Conservation (phyloP, 2,113 vertebrate species). For the Sylvietta virens region DNA sequence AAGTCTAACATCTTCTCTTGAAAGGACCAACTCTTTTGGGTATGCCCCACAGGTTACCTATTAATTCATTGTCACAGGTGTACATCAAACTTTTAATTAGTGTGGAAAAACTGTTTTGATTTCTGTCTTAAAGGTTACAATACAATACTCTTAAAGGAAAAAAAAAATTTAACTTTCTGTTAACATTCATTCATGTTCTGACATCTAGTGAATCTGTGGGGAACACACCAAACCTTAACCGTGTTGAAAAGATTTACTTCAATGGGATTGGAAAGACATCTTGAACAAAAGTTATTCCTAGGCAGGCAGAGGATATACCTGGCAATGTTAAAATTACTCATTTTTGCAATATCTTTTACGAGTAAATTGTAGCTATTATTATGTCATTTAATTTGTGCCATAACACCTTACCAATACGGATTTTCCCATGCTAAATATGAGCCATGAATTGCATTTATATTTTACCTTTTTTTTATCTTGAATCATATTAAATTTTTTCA, state of each 20-base stretch:
- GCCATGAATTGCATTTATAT: not conserved
- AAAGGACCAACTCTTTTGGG: accelerated
- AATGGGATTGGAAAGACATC: not conserved
- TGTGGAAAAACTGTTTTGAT: not conserved
- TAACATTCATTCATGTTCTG: not conserved
- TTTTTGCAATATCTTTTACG: not conserved
- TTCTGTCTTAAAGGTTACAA: not conserved
- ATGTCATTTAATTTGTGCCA: not conserved
- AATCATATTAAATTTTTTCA: not conserved
- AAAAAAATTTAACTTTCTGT: not conserved
- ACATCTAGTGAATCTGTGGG: not conserved
- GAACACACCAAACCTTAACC: not conserved
- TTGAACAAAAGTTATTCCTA: not conserved
- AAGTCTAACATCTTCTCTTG: not conserved
- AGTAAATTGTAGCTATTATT: not conserved
- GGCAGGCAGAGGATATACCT: not conserved
- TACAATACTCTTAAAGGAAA: not conserved
- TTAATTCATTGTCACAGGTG: not conserved
- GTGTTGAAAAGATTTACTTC: not conserved
- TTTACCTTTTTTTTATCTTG: not conserved
- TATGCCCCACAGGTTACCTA: not conserved
- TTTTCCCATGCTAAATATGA: not conserved
- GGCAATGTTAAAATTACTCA: not conserved
- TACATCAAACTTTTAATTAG: not conserved
- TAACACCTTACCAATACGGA: not conserved